Conservation (phyloP, 2,113 vertebrate genomes). For the Cyprinus carpio region DNA sequence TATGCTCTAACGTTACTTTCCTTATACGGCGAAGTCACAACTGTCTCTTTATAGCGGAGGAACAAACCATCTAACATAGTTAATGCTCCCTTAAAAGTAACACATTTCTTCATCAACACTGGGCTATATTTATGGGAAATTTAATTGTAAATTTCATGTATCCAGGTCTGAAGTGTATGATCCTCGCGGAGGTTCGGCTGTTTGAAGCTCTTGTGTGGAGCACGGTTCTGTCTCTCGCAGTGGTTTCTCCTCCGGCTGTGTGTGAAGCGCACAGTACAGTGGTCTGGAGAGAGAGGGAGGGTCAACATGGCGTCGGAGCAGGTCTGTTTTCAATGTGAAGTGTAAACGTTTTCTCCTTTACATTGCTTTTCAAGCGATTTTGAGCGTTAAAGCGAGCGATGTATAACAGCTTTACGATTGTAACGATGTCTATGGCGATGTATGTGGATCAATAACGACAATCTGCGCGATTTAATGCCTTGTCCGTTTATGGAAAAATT, state of each 20-base stretch:
- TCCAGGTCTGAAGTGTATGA: neutral
- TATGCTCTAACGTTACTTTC: slow-evolving; percentile 45
- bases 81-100: too few relatives aligned
- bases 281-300: slow-evolving; percentile 66
- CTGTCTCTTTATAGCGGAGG: slow-evolving; percentile 58
- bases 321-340: slow-evolving; percentile 70
- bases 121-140: neutral
- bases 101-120: neutral
- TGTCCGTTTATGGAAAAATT: slow-evolving; percentile 46
- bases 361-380: neutral
- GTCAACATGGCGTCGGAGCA: slow-evolving; percentile 82
- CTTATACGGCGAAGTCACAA: slow-evolving; percentile 66
- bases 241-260: slow-evolving; percentile 64
- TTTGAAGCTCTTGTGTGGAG: neutral
- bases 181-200: neutral
- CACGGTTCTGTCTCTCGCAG: neutral
- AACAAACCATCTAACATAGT: slow-evolving; percentile 61
- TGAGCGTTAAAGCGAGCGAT: accelerated
- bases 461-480: slow-evolving; percentile 15
- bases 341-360: slow-evolving; percentile 51
- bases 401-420: neutral
- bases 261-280: slow-evolving; percentile 53
- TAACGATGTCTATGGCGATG: neutral
- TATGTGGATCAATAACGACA: neutral
- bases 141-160: too few relatives aligned